Base-by-base conservation (phyloP, 1,140 invertebrate genomes). In the Brachystomella parvula region DNA sequence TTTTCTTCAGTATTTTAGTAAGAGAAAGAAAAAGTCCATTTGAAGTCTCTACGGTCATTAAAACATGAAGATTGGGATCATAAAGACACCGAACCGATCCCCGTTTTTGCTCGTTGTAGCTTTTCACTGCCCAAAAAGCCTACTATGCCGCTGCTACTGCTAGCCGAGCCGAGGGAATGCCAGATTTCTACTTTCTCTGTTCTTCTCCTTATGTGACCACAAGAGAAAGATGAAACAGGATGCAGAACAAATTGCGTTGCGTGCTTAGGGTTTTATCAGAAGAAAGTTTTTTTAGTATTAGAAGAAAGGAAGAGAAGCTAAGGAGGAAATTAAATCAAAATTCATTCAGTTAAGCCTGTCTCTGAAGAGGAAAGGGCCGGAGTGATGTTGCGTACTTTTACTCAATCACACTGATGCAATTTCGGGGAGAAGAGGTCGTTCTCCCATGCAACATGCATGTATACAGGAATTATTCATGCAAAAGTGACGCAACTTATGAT, bases 191-290 rank as follows among this genome's bases (percentile, higher is more conserved):
- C 9, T 44, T n/a, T 44, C n/a, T n/a, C 9, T 44, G 39, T n/a
- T 44, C 9, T 44, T 44, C 39, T 44, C 9, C 9, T n/a, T 9
- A n/a, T 44, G 39, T n/a, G 9, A 44, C n/a, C n/a, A n/a, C n/a
- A 44, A 44, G n/a, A 44, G 39, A 44, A 44, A 53, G 49, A 53
- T 53, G 24, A 12, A 53, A 53, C 49, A 53, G 24, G 24, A 17
- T 53, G 49, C 49, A 53, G 12, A 53, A 53, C 49, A 53, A 53
- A 53, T 53, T 53, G 49, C 49, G 12, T 53, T 53, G 15, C 49
- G 49, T 26, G 15, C 3, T 26, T 24, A n/a, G n/a, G n/a, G n/a
- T 53, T 53, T 53, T 24, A 6, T 6, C 49, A 53, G 9, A 12
- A 12, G 15, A 6, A 12, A 24, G 6, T 26, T 24, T 53, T 24